A percentile compares a stretch with the other conserved stretches of the same genome.
These are phyloP conservation scores for Pipistrellus kuhlii DNA, from an alignment of 2,797 vertebrate species.

Conservation along the genomic window DNA sequence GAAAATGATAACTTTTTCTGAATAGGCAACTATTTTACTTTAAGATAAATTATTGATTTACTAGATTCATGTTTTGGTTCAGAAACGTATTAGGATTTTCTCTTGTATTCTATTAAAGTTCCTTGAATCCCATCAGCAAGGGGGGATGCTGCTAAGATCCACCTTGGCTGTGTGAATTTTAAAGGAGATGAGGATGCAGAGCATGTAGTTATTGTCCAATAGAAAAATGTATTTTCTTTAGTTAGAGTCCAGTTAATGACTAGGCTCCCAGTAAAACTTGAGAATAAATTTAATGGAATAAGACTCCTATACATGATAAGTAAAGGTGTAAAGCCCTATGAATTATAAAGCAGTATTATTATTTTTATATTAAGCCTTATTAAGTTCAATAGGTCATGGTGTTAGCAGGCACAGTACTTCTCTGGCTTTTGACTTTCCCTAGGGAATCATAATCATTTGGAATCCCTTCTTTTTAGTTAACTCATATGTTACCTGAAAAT, in stretches of 20 bases:
- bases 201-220: not conserved
- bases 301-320: not conserved
- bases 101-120: not conserved
- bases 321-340: not conserved
- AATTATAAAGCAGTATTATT: not conserved
- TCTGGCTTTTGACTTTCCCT: not conserved
- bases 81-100: not conserved
- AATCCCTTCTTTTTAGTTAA: conserved; percentile 49
- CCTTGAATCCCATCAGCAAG: not conserved
- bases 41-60: not conserved
- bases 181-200: not conserved
- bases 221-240: not conserved
- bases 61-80: not conserved
- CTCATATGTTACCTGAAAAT: not conserved
- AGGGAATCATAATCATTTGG: not conserved
- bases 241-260: not conserved
- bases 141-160: not conserved
- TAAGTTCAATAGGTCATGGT: not conserved
- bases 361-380: conserved; percentile 6
- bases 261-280: not conserved
- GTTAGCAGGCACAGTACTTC: not conserved
- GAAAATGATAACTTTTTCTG: not conserved
- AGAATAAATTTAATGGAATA: not conserved
- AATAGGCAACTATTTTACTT: conserved; percentile 16
- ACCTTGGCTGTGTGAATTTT: not conserved